Evolutionary conservation across 30 jellyfish, hydroid and myxozoan species (phyloP), one percentile per base, ranked within the genome.

Genomic region (Aurelia aurita): DNA sequence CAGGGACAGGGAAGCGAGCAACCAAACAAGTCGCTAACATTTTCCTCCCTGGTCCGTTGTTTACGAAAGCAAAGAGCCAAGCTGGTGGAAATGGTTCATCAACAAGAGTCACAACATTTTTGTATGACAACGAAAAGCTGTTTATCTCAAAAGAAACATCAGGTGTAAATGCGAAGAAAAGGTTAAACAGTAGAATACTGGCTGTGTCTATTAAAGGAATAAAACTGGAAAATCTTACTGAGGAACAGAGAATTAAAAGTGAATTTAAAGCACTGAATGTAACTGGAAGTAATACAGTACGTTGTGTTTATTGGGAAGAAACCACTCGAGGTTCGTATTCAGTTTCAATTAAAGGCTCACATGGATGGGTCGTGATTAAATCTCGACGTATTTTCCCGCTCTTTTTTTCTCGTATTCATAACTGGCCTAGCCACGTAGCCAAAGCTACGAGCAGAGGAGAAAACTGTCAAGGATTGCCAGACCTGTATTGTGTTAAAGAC

Each of bases 151-250:
- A 55, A 10, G 46, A 55, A 58, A 75, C 76, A 19, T 55, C 76
- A 21, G 87, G 87, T 28, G 27, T 4, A 3, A 57, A 58, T 7
- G 65, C 76, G 2, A 18, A 67, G 31, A 75, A 75, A 51, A 75
- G 57, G 27, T 16, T 75, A 8, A 75, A 75, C 58, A 75, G 87
- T 57, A 75, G 60, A 58, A 53, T 75, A 6, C 46, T 75, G 77
- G 87, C 87, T 18, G 87, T 75, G 44, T 63, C 74, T 3, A 75
- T 75, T 15, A 75, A 75, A 75, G 87, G 87, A 35, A 75, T 55
- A 34, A 75, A 57, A 58, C 27, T 75, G 15, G 65, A 75, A 34
- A 75, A 75, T 31, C 76, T 75, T 28, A 75, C 62, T 29, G 87
- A 75, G 27, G 45, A 58, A 2, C 63, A 75, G 60, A 57, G 87